phyloP scores from a whole-genome alignment of 2,797 vertebrate genomes.

The Lacerta viridis region DNA sequence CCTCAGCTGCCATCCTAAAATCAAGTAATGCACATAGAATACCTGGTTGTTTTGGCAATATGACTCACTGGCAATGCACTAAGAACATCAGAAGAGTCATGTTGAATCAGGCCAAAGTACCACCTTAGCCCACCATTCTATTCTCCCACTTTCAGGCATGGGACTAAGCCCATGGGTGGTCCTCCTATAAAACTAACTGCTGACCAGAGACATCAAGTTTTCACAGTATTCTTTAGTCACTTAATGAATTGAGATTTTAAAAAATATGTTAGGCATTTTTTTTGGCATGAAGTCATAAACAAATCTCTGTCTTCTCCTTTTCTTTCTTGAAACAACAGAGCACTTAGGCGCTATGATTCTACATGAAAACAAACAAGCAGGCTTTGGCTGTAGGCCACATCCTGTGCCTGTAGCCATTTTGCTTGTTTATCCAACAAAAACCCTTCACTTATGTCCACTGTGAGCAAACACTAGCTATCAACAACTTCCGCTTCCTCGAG shows the following conservation, averaged over 20 bases:
- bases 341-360: constrained; percentile 20
- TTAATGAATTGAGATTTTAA: constrained; percentile 30
- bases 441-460: constrained; percentile 29
- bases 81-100: constrained; percentile 14
- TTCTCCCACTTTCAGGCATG: too few relatives aligned
- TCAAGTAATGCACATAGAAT: too few relatives aligned
- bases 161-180: not conserved
- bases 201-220: constrained; percentile 1
- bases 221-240: not conserved
- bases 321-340: constrained; percentile 29
- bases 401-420: constrained; percentile 30
- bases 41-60: not conserved
- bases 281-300: constrained; percentile 33
- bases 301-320: constrained; percentile 22
- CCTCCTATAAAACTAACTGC: constrained; percentile 29
- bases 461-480: constrained; percentile 48
- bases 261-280: constrained; percentile 46
- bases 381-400: not conserved
- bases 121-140: too few relatives aligned
- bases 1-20: too few relatives aligned
- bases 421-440: constrained; percentile 23
- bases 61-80: not conserved
- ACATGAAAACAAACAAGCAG: constrained; percentile 17
- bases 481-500: constrained; percentile 39
- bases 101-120: too few relatives aligned